These are phyloP conservation scores for Parasteatoda tepidariorum DNA, from an alignment of 1,140 invertebrate genomes.

Conservation along the genomic window DNA sequence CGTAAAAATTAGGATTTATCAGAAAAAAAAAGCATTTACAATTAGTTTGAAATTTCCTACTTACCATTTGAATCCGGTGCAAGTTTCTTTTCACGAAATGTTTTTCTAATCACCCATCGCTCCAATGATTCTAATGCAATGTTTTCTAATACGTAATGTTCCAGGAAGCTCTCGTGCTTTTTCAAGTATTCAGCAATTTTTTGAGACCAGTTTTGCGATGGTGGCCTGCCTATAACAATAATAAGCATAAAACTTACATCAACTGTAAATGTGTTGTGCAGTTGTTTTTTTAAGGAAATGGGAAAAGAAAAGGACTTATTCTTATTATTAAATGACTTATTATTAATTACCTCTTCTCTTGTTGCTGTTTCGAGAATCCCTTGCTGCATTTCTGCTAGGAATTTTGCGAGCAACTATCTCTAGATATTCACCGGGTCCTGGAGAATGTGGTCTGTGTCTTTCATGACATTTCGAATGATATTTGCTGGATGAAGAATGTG, in stretches of 20 bases:
- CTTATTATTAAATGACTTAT: neutral
- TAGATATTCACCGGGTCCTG: conserved; percentile 43
- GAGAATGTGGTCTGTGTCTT: neutral
- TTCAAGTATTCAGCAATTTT: conserved; percentile 36
- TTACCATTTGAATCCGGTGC: conserved; percentile 18
- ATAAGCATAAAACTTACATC: neutral
- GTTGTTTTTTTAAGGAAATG: no score
- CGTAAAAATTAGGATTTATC: no score
- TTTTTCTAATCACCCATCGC: conserved; percentile 74
- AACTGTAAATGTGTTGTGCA: neutral
- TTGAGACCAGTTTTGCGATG: neutral
- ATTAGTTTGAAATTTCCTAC: no score
- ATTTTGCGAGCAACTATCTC: neutral
- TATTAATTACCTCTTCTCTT: neutral
- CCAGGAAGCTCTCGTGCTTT: conserved; percentile 70
- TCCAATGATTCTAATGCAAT: conserved; percentile 73
- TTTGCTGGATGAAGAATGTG: neutral
- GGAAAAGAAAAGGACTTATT: neutral
- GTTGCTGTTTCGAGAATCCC: neutral
- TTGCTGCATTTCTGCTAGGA: neutral
- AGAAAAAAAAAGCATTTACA: no score
- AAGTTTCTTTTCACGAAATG: conserved; percentile 66
- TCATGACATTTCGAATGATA: conserved; percentile 43
- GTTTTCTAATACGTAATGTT: conserved; percentile 72
- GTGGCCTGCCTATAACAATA: neutral